A percentile compares a stretch with the other conserved stretches of the same genome.
Evolutionary conservation across 2,797 vertebrate genomes (phyloP).

Genomic region (Gastrophryne carolinensis): DNA sequence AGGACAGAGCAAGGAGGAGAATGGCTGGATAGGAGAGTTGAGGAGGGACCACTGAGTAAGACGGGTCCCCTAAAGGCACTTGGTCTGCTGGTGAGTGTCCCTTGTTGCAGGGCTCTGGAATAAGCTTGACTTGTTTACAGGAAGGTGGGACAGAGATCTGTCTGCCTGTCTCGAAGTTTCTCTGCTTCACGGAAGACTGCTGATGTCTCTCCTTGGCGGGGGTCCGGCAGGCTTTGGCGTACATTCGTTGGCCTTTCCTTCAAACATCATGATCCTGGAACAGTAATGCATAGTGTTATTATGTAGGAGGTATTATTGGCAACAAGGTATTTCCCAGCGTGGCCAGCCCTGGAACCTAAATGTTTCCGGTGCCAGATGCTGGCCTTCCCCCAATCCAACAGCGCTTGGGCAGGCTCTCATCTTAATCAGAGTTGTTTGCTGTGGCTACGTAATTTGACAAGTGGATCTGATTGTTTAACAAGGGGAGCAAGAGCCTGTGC

Average conservation of each 20-base stretch:
- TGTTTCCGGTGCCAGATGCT: no score
- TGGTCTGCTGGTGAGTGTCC: slow-evolving; percentile 20
- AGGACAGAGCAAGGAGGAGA: not conserved
- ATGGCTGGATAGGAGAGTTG: not conserved
- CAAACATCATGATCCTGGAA: slow-evolving; percentile 92
- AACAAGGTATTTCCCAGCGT: no score
- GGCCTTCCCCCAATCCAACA: no score
- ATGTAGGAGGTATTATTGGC: no score
- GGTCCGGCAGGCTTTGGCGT: slow-evolving; percentile 79
- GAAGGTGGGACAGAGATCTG: not conserved
- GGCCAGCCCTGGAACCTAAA: no score
- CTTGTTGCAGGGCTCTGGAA: not conserved
- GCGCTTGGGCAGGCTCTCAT: no score
- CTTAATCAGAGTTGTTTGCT: no score
- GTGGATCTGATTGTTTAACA: no score
- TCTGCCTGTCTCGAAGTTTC: accelerated
- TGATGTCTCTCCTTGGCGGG: slow-evolving; percentile 92
- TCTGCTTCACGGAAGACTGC: slow-evolving; percentile 84
- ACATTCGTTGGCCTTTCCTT: slow-evolving; percentile 88
- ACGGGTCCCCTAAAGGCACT: slow-evolving; percentile 17
- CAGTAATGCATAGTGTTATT: slow-evolving; percentile 13
- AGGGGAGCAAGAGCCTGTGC: no score
- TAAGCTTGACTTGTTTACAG: slow-evolving; percentile 15
- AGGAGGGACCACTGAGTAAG: not conserved
- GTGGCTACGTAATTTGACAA: no score